Percentiles rank a stretch among this genome's conserved stretches.
phyloP scores from a whole-genome alignment of 1,140 invertebrate genomes.

The Drosophila lacertosa region DNA sequence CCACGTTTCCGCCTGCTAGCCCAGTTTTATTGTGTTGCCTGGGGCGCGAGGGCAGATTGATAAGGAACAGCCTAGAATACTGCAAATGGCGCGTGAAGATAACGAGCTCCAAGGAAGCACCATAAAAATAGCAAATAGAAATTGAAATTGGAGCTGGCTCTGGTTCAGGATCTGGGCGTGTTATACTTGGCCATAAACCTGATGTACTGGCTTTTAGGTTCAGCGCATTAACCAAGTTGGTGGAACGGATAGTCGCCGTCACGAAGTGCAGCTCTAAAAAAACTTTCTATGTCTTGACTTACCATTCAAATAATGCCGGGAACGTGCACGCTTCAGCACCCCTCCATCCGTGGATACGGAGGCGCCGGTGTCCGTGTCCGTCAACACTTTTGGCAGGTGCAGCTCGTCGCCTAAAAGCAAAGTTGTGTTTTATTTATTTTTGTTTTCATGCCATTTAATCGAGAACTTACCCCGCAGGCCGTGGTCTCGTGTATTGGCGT shows the following conservation, averaged over 20 bases:
- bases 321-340: constrained; percentile 72
- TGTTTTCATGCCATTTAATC: background rate
- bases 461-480: constrained; percentile 91
- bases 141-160: constrained; percentile 16
- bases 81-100: constrained; percentile 64
- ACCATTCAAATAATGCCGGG: constrained; percentile 83
- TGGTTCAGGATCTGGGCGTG: constrained; percentile 20
- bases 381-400: constrained; percentile 80
- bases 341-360: constrained; percentile 71
- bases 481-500: constrained; percentile 91
- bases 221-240: constrained; percentile 14
- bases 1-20: constrained; percentile 39
- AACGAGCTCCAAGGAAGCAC: constrained; percentile 17
- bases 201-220: background rate
- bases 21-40: constrained; percentile 42
- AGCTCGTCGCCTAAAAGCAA: constrained; percentile 70
- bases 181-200: background rate
- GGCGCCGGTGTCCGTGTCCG: constrained; percentile 71
- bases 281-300: constrained; percentile 6
- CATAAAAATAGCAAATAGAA: constrained; percentile 31
- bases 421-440: background rate
- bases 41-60: constrained; percentile 35
- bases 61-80: constrained; percentile 45
- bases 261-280: constrained; percentile 32
- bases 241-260: constrained; percentile 49